Base-by-base conservation (phyloP, 2,888 invertebrate genomes). In the Adineta ricciae region DNA sequence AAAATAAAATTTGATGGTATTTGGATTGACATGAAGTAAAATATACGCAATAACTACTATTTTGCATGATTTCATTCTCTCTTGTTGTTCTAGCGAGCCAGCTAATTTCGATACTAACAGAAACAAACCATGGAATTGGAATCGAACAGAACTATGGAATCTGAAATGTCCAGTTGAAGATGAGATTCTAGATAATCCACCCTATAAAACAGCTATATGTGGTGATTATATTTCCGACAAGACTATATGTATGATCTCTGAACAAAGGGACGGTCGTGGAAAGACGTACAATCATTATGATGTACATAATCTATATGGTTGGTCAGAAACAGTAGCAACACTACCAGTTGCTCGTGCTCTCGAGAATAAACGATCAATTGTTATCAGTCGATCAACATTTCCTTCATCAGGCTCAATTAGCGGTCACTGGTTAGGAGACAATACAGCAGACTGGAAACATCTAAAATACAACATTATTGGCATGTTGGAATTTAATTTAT, bases 391-490 rank as follows among this genome's bases (percentile, higher is more conserved):
- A 52, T 90, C 90, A 9, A 90, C 90, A 5, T 91, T 88, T 87
- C 88, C 90, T 1, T 89, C 90, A 0, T 88, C 89, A 9, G 91
- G 91, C 11, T 87, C 87, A 36, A 90, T 88, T 87, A 88, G 88
- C 4, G 90, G 94, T 0, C 95, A 95, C 90, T 95, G 95, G 95
- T 93, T 94, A 87, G 95, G 95, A 0, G 95, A 95, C 90, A 93
- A 94, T 86, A 91, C 89, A 87, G 94, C 95, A 73, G 91, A 92
- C 73, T 95, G 95, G 95, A 38, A 41, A 27, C 83, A 83, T 50
- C 27, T 85, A 21, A 85, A 72, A 83, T 41, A 83, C n/a, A 78
- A 83, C 41, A 83, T 85, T 24, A 85, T 85, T 78, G 89, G 89
- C 11, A 84, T 87, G 83, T 83, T 88, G 87, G 89, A 89, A 84